These are phyloP conservation scores for Stratiomys singularior DNA, from an alignment of 2,888 invertebrate genomes.

Conservation along the genomic window DNA sequence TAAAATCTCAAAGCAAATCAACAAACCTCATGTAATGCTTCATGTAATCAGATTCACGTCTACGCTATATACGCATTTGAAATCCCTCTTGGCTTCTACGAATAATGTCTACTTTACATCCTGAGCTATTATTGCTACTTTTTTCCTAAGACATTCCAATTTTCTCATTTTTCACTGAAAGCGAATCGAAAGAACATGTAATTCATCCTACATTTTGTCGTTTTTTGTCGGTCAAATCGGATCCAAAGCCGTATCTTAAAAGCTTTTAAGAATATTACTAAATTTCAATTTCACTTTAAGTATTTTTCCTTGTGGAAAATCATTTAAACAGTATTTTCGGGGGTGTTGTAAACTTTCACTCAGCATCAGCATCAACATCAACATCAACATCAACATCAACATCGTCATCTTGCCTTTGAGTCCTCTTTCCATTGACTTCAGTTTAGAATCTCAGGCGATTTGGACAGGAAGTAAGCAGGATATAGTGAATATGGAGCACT, in stretches of 20 bases:
- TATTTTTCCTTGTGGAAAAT: conserved; percentile 8
- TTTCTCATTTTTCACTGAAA: not conserved
- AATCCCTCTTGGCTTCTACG: too few species aligned
- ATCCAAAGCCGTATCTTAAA: conserved; percentile 2
- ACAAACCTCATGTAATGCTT: too few species aligned
- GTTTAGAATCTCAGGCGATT: not conserved
- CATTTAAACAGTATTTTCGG: not conserved
- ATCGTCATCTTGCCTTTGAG: too few species aligned
- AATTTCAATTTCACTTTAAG: conserved; percentile 30
- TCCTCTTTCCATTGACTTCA: too few species aligned
- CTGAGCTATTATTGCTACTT: too few species aligned
- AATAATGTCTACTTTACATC: too few species aligned
- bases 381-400: too few species aligned
- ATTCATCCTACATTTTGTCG: not conserved
- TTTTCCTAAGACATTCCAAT: too few species aligned
- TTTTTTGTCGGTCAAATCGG: not conserved
- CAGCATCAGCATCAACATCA: too few species aligned
- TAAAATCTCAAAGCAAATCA: too few species aligned
- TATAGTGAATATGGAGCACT: conserved; percentile 1
- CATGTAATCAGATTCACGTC: too few species aligned
- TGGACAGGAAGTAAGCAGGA: not conserved
- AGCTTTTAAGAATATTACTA: conserved; percentile 32
- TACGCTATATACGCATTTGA: too few species aligned
- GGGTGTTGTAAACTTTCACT: not conserved
- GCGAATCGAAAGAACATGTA: conserved; percentile 25